Conservation (phyloP, 2,113 vertebrate species). For the Oryzias woworae region DNA sequence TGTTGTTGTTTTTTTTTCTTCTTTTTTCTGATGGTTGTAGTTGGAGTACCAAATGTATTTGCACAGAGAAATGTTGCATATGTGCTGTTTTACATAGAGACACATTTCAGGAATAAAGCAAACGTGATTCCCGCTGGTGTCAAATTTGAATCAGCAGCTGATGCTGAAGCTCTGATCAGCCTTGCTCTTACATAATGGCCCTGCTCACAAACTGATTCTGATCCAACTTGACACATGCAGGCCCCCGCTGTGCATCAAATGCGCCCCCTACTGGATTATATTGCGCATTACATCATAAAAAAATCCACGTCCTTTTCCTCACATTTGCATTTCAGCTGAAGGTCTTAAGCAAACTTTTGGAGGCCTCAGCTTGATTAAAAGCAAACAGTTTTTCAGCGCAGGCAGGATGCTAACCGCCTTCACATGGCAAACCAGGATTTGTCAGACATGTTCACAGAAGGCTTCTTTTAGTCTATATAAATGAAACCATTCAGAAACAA, state of each 20-base stretch:
- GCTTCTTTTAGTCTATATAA: conserved; percentile 23
- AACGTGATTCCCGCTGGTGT: conserved; percentile 30
- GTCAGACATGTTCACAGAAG: conserved; percentile 37
- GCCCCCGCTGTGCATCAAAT: conserved; percentile 49
- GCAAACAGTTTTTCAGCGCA: conserved; percentile 33
- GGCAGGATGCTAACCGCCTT: conserved; percentile 15
- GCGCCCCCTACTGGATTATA: conserved; percentile 65
- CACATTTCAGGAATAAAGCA: conserved; percentile 72
- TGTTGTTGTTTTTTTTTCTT: conserved; percentile 53
- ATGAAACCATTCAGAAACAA: conserved; percentile 43
- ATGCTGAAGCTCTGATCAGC: not conserved
- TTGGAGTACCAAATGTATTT: conserved; percentile 72
- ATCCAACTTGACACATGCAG: conserved; percentile 16
- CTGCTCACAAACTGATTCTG: conserved; percentile 10
- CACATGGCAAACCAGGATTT: conserved; percentile 28
- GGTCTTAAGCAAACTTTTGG: conserved; percentile 36
- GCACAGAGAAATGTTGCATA: conserved; percentile 76
- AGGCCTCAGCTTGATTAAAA: conserved; percentile 49
- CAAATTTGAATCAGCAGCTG: conserved; percentile 15
- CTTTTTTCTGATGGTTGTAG: conserved; percentile 58
- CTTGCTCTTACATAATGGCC: conserved; percentile 30
- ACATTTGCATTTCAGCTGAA: conserved; percentile 28
- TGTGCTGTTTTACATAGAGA: conserved; percentile 77
- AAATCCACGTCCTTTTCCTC: not conserved
- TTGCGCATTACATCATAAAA: not conserved